Conservation (phyloP, 2,888 invertebrate species). For the Entomobrya proxima region DNA sequence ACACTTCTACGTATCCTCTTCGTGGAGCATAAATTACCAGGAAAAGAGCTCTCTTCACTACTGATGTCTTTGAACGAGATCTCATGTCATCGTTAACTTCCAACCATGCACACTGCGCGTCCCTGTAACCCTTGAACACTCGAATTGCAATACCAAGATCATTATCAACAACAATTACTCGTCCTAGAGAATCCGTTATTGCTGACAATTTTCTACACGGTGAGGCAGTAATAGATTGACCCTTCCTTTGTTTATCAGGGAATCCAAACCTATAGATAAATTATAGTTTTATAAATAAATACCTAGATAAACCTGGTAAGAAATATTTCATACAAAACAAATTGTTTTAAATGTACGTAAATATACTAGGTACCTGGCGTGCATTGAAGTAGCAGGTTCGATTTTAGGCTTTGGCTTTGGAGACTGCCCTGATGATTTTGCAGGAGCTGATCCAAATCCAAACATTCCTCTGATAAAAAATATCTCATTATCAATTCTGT, state of each 20-base stretch:
- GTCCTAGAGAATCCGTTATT: slow-evolving; percentile 89
- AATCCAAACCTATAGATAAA: slow-evolving; percentile 83
- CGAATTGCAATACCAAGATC: slow-evolving; percentile 87
- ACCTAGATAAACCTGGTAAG: too few species aligned
- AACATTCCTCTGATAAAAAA: slow-evolving; percentile 78
- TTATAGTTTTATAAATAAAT: neutral
- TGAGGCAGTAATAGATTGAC: slow-evolving; percentile 85
- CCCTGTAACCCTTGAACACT: slow-evolving; percentile 96
- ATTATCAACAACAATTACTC: slow-evolving; percentile 91
- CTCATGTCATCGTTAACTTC: slow-evolving; percentile 84
- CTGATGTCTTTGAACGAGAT: slow-evolving; percentile 60
- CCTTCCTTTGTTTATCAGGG: slow-evolving; percentile 87
- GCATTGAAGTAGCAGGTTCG: slow-evolving; percentile 85
- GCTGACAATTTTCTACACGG: slow-evolving; percentile 89
- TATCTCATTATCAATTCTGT: neutral
- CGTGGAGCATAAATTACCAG: slow-evolving; percentile 95
- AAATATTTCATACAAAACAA: too few species aligned
- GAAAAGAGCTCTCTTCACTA: slow-evolving; percentile 85
- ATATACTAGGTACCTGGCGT: too few species aligned
- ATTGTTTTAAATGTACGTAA: too few species aligned
- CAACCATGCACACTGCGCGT: slow-evolving; percentile 96
- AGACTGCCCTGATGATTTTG: slow-evolving; percentile 77
- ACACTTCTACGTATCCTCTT: slow-evolving; percentile 94
- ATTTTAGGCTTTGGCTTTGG: slow-evolving; percentile 77
- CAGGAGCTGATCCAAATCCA: slow-evolving; percentile 76